These are phyloP conservation scores for Ancistrus triradiatus DNA, from an alignment of 2,113 vertebrate genomes.

Conservation along the genomic window DNA sequence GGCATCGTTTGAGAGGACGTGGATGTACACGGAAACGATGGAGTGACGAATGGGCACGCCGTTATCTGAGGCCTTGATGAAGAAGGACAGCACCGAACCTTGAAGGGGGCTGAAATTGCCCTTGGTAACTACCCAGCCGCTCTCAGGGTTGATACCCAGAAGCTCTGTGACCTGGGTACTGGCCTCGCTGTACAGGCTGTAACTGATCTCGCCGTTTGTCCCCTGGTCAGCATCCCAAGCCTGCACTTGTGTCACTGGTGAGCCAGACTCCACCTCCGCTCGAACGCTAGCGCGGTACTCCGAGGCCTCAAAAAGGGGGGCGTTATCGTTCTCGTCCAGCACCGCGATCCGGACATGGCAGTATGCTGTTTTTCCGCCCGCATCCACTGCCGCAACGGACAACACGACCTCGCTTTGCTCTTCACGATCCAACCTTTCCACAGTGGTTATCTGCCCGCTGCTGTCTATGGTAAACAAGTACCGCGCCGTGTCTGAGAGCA, in stretches of 20 bases:
- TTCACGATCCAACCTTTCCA: slow-evolving; percentile 87
- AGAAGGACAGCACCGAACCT: slow-evolving; percentile 90
- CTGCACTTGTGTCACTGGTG: slow-evolving; percentile 88
- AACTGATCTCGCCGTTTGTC: slow-evolving; percentile 83
- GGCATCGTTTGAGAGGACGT: slow-evolving; percentile 82
- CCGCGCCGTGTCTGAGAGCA: slow-evolving; percentile 86
- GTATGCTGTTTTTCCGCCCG: slow-evolving; percentile 82
- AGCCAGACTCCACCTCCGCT: slow-evolving; percentile 82
- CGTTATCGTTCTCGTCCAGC: slow-evolving; percentile 91
- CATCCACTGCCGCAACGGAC: slow-evolving; percentile 81
- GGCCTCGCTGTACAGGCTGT: slow-evolving; percentile 91
- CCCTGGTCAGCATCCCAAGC: slow-evolving; percentile 87
- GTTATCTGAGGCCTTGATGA: slow-evolving; percentile 93
- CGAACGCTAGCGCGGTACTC: slow-evolving; percentile 90
- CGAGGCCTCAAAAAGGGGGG: slow-evolving; percentile 76
- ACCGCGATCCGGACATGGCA: slow-evolving; percentile 83
- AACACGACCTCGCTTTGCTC: slow-evolving; percentile 75
- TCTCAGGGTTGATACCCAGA: slow-evolving; percentile 94
- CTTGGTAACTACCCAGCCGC: slow-evolving; percentile 96
- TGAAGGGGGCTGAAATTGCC: slow-evolving; percentile 83
- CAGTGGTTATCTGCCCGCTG: slow-evolving; percentile 82
- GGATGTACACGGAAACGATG: slow-evolving; percentile 90
- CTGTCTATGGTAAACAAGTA: slow-evolving; percentile 83
- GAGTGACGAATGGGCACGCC: slow-evolving; percentile 84
- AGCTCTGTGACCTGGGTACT: slow-evolving; percentile 82